A percentile compares a stretch with the other conserved stretches of the same genome.
phyloP scores from a whole-genome alignment of 2,113 vertebrate genomes.

The Vimba vimba region DNA sequence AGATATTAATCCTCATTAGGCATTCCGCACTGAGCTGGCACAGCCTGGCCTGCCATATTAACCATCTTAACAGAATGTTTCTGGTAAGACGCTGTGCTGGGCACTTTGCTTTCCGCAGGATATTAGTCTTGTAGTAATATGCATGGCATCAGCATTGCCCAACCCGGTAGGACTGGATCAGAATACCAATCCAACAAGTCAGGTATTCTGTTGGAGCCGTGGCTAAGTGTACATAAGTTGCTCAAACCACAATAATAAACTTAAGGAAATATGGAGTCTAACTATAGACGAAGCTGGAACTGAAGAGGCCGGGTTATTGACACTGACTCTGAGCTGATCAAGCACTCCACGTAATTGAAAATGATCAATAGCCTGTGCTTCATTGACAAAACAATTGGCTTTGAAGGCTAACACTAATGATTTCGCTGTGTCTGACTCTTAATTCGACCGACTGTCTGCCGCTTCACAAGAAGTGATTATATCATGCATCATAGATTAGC shows the following conservation, averaged over 20 bases:
- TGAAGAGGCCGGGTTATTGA: slow-evolving; percentile 9
- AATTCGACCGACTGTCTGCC: slow-evolving; percentile 45
- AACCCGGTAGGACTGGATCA: not conserved
- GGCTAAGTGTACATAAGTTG: not conserved
- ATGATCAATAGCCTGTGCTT: slow-evolving; percentile 52
- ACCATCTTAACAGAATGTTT: slow-evolving; percentile 34
- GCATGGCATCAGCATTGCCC: not conserved
- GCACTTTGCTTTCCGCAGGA: slow-evolving; percentile 22
- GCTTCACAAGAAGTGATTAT: slow-evolving; percentile 38
- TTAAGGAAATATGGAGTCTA: not conserved
- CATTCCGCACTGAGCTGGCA: slow-evolving; percentile 33
- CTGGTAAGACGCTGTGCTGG: not conserved
- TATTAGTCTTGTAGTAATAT: slow-evolving; percentile 17
- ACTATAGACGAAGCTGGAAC: slow-evolving; percentile 6
- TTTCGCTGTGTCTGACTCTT: slow-evolving; percentile 43
- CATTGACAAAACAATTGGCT: slow-evolving; percentile 55
- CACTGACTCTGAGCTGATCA: slow-evolving; percentile 30
- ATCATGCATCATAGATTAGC: slow-evolving; percentile 44
- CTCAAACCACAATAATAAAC: slow-evolving; percentile 13
- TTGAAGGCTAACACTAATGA: slow-evolving; percentile 47
- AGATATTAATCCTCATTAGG: slow-evolving; percentile 73
- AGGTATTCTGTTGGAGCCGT: slow-evolving; percentile 10
- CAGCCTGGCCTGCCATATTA: slow-evolving; percentile 17
- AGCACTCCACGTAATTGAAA: slow-evolving; percentile 44
- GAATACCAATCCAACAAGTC: slow-evolving; percentile 7